These are phyloP conservation scores for Saccostrea glomerata DNA, from an alignment of 1,140 invertebrate species.

Conservation along the genomic window DNA sequence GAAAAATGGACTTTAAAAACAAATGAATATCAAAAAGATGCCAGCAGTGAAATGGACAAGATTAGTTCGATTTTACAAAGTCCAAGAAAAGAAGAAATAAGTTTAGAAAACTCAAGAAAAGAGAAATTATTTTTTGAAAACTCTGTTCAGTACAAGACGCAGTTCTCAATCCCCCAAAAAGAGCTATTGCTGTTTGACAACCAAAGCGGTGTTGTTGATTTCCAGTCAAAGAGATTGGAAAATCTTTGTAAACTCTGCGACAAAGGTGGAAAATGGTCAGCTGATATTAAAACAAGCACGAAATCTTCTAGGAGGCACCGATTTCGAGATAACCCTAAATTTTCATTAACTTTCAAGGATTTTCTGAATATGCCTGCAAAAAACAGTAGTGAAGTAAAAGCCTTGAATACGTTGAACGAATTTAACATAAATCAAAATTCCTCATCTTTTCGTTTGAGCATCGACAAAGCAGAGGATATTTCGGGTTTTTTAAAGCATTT, in stretches of 20 bases:
- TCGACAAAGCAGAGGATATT: neutral
- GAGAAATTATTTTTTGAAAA: neutral
- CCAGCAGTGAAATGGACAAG: neutral
- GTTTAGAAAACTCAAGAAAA: neutral
- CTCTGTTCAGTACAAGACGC: neutral
- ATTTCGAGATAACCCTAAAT: neutral
- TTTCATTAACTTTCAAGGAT: neutral
- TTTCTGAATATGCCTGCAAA: neutral
- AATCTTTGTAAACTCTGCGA: conserved; percentile 30
- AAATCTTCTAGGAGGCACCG: neutral
- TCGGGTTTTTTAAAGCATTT: neutral
- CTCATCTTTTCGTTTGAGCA: neutral
- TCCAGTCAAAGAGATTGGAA: conserved; percentile 6
- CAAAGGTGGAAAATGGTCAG: neutral
- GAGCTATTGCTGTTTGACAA: neutral
- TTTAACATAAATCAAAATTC: neutral
- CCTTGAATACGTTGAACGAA: neutral
- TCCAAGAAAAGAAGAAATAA: neutral
- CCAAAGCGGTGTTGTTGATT: neutral
- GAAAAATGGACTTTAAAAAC: neutral
- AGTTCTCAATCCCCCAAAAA: neutral
- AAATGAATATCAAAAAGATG: neutral
- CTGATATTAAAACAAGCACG: neutral
- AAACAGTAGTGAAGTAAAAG: neutral
- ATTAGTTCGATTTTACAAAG: neutral